phyloP scores from a whole-genome alignment of 2,888 invertebrate genomes.

The Meiosimyza platycephala region DNA sequence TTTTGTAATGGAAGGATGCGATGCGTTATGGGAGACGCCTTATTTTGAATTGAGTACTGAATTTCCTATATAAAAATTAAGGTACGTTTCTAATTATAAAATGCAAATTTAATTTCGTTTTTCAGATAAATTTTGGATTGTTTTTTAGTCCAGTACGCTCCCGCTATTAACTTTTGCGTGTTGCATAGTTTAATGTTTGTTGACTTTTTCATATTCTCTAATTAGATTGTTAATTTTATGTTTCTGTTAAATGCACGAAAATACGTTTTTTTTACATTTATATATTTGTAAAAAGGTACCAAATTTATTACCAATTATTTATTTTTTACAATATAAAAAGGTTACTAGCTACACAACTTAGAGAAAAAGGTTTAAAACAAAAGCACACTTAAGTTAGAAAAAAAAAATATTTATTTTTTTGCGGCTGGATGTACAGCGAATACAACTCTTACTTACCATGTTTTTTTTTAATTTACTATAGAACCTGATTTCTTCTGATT shows the following conservation, averaged over 20 bases:
- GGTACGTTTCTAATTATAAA: slow-evolving; percentile 44
- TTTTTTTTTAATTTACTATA: too few species aligned
- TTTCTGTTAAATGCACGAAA: slow-evolving; percentile 31
- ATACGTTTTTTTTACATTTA: slow-evolving; percentile 35
- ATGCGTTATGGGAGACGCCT: background rate
- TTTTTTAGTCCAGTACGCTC: slow-evolving; percentile 6
- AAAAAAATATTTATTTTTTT: too few species aligned
- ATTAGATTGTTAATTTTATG: slow-evolving; percentile 34
- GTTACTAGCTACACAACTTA: slow-evolving; percentile 46
- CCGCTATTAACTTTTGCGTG: slow-evolving; percentile 31
- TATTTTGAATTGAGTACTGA: slow-evolving; percentile 13
- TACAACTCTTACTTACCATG: too few species aligned
- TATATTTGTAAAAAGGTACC: slow-evolving; percentile 56
- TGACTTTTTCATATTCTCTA: slow-evolving; percentile 39
- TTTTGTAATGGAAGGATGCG: slow-evolving; percentile 8
- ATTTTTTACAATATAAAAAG: slow-evolving; percentile 52
- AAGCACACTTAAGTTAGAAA: too few species aligned
- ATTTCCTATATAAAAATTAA: slow-evolving; percentile 38
- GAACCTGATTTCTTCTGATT: too few species aligned
- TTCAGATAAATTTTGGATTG: background rate
- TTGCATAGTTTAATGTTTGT: slow-evolving; percentile 35
- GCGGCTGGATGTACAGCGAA: too few species aligned
- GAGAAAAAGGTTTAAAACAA: slow-evolving; percentile 9
- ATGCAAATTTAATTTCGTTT: slow-evolving; percentile 36
- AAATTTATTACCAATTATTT: slow-evolving; percentile 50